Conservation (phyloP, 2,888 invertebrate species). For the Euclidia mi region DNA sequence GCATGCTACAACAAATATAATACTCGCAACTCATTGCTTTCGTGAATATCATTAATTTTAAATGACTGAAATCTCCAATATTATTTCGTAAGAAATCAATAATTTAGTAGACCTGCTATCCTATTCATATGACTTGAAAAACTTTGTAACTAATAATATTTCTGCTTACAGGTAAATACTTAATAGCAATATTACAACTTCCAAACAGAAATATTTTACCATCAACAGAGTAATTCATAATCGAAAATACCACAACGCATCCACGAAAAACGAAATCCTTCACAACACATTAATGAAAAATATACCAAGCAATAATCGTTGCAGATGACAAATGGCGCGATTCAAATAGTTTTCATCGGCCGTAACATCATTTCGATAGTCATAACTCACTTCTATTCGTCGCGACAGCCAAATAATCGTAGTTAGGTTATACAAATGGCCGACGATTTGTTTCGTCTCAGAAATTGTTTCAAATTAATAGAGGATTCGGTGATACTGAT, state of each 20-base stretch:
- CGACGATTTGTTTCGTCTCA: slow-evolving; percentile 60
- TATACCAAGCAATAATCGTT: slow-evolving; percentile 30
- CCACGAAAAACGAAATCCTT: slow-evolving; percentile 3
- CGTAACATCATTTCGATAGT: slow-evolving; percentile 49
- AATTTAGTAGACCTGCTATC: no score
- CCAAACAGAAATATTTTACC: no score
- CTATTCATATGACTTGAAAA: no score
- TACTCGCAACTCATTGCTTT: no score
- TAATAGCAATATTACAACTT: no score
- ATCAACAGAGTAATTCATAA: no score
- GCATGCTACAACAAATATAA: no score
- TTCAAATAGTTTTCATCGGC: slow-evolving; percentile 48
- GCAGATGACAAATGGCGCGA: slow-evolving; percentile 35
- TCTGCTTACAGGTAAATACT: no score
- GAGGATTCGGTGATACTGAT: slow-evolving; percentile 63
- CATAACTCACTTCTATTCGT: slow-evolving; percentile 52
- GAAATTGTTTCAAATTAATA: slow-evolving; percentile 65
- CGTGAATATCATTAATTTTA: no score
- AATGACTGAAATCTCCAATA: no score
- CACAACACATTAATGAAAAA: slow-evolving; percentile 22
- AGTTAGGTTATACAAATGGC: slow-evolving; percentile 54
- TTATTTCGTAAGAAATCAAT: no score
- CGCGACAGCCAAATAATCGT: slow-evolving; percentile 52
- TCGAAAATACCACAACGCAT: slow-evolving; percentile 1
- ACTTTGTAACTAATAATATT: no score